Evolutionary conservation across 2,888 invertebrate species (phyloP).

Genomic region (Crepidodera aurea): DNA sequence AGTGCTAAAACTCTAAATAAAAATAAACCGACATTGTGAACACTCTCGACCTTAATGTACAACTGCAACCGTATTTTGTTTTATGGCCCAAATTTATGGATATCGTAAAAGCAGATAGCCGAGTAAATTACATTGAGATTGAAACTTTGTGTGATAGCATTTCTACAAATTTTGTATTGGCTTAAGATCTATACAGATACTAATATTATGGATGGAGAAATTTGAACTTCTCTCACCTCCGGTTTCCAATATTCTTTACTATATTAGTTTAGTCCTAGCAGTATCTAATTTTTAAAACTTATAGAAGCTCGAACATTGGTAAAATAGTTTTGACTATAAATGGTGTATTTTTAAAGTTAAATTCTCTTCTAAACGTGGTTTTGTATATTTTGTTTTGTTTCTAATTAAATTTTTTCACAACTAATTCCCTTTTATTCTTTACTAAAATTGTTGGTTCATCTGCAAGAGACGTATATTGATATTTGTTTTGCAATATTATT

Average conservation of each 20-base stretch:
- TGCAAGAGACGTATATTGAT: no score
- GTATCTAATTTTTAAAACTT: no score
- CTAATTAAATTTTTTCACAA: no score
- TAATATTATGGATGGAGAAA: background rate
- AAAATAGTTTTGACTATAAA: no score
- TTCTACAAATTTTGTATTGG: conserved; percentile 18
- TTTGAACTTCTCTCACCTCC: background rate
- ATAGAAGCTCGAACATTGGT: no score
- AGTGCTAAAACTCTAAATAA: conserved; percentile 26
- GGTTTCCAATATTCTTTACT: background rate
- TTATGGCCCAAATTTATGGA: conserved; percentile 24
- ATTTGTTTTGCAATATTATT: no score
- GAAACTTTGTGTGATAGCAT: conserved; percentile 29
- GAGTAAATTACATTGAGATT: conserved; percentile 29
- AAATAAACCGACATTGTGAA: conserved; percentile 25
- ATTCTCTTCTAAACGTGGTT: no score
- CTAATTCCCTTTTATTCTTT: no score
- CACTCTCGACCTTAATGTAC: conserved; percentile 20
- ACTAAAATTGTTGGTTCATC: no score
- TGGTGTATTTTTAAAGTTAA: no score
- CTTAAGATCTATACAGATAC: background rate
- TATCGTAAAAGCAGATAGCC: conserved; percentile 27
- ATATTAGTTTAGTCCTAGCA: no score
- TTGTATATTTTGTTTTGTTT: no score
- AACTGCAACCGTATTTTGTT: conserved; percentile 27